phyloP scores from a whole-genome alignment of 2,888 invertebrate species.

The Reticulitermes lucifugus region DNA sequence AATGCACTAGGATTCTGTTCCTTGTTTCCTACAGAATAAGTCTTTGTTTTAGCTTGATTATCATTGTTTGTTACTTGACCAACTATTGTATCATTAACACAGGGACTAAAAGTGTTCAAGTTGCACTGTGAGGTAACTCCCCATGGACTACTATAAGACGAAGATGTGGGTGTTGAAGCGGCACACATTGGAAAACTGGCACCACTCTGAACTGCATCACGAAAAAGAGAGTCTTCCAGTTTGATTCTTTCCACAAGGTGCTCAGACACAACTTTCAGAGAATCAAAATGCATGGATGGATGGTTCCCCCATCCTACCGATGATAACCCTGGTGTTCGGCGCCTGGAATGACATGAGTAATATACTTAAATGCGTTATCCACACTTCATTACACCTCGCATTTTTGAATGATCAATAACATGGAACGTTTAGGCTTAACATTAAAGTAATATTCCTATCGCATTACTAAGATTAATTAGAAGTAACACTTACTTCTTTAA shows the following conservation, averaged over 20 bases:
- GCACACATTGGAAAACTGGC: slow-evolving; percentile 48
- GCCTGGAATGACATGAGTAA: slow-evolving; percentile 41
- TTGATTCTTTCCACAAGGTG: slow-evolving; percentile 54
- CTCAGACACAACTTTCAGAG: slow-evolving; percentile 53
- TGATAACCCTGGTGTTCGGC: slow-evolving; percentile 26
- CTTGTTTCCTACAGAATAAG: slow-evolving; percentile 19
- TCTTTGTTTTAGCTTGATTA: slow-evolving; percentile 12
- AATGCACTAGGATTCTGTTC: slow-evolving; percentile 14
- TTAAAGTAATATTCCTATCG: not conserved
- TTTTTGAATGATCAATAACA: slow-evolving; percentile 45
- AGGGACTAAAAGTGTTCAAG: slow-evolving; percentile 43
- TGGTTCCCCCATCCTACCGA: slow-evolving; percentile 47
- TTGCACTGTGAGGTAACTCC: slow-evolving; percentile 45
- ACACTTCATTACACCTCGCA: slow-evolving; percentile 7
- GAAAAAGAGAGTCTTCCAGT: slow-evolving; percentile 52
- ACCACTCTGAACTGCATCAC: slow-evolving; percentile 50
- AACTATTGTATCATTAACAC: slow-evolving; percentile 30
- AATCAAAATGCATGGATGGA: slow-evolving; percentile 53
- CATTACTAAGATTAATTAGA: not conserved
- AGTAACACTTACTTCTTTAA: not conserved
- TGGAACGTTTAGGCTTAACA: slow-evolving; percentile 1
- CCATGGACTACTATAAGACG: slow-evolving; percentile 45
- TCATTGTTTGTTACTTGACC: slow-evolving; percentile 16
- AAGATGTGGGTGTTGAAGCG: slow-evolving; percentile 41
- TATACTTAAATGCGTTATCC: not conserved